Conservation (phyloP, 1,140 invertebrate species). For the Oscheius sp. region DNA sequence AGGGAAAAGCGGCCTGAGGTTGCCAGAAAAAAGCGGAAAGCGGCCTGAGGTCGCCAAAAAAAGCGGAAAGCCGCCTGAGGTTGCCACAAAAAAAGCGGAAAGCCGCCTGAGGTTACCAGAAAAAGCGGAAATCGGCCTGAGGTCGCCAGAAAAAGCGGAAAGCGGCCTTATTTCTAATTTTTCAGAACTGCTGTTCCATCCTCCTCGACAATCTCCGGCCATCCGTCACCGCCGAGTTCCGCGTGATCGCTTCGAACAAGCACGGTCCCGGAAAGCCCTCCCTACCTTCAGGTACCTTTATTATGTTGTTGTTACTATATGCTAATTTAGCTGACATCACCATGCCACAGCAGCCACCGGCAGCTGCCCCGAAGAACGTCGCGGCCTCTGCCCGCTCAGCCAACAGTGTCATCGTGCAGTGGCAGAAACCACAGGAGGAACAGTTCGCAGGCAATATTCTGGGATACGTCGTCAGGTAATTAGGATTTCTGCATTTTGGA, state of each 20-base stretch:
- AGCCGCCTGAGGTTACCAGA: too few species aligned
- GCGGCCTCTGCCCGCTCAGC: conserved; percentile 76
- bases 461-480: conserved; percentile 70
- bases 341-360: conserved; percentile 58
- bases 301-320: conserved; percentile 73
- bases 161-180: too few species aligned
- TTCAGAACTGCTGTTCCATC: conserved; percentile 68
- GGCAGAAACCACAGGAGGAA: conserved; percentile 88
- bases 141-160: too few species aligned
- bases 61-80: too few species aligned
- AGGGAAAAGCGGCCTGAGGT: too few species aligned
- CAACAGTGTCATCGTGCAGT: conserved; percentile 92
- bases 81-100: too few species aligned
- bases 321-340: conserved; percentile 46
- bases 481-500: too few species aligned
- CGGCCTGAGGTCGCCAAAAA: too few species aligned
- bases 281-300: conserved; percentile 81
- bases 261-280: conserved; percentile 83
- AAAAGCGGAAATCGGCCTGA: too few species aligned
- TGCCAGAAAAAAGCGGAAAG: too few species aligned
- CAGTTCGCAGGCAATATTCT: conserved; percentile 88
- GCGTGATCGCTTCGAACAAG: conserved; percentile 90
- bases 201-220: conserved; percentile 83
- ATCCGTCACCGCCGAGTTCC: conserved; percentile 88
- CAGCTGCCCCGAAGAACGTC: conserved; percentile 57